Conservation (phyloP, 2,113 vertebrate species). For the Pterophyllum scalare region DNA sequence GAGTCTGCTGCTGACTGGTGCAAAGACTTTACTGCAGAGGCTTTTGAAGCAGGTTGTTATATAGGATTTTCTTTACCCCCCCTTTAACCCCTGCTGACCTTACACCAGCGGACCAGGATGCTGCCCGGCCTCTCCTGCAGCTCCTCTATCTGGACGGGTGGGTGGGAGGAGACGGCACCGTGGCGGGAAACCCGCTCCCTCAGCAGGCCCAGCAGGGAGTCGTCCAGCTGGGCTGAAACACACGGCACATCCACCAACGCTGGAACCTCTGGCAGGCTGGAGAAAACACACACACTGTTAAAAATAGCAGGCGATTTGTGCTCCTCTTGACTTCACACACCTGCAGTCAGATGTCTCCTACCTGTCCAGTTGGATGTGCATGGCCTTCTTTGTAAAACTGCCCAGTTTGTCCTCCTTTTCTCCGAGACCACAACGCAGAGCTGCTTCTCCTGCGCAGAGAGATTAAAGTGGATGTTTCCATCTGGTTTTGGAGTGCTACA, state of each 20-base stretch:
- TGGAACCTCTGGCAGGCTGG: conserved; percentile 97
- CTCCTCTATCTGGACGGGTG: conserved; percentile 95
- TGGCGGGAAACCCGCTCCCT: conserved; percentile 88
- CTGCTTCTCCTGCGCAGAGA: conserved; percentile 86
- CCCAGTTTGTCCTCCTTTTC: conserved; percentile 91
- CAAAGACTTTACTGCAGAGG: neutral
- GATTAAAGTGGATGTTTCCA: neutral
- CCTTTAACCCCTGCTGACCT: conserved; percentile 78
- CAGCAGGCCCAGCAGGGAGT: conserved; percentile 88
- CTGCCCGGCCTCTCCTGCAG: conserved; percentile 93
- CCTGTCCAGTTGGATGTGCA: conserved; percentile 98
- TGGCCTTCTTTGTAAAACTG: conserved; percentile 94
- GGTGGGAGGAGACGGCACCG: conserved; percentile 90
- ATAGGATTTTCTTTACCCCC: neutral
- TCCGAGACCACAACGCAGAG: conserved; percentile 86
- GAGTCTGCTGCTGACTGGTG: neutral
- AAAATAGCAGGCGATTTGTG: neutral
- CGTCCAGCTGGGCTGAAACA: conserved; percentile 94
- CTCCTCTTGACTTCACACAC: neutral
- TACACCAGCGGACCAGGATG: conserved; percentile 96
- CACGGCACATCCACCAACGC: conserved; percentile 94
- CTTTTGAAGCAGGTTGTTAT: no score
- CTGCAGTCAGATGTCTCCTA: conserved; percentile 57
- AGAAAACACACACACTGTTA: neutral
- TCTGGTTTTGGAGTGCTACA: neutral